phyloP scores from a whole-genome alignment of 1,140 invertebrate genomes.

The Anadara kagoshimensis region DNA sequence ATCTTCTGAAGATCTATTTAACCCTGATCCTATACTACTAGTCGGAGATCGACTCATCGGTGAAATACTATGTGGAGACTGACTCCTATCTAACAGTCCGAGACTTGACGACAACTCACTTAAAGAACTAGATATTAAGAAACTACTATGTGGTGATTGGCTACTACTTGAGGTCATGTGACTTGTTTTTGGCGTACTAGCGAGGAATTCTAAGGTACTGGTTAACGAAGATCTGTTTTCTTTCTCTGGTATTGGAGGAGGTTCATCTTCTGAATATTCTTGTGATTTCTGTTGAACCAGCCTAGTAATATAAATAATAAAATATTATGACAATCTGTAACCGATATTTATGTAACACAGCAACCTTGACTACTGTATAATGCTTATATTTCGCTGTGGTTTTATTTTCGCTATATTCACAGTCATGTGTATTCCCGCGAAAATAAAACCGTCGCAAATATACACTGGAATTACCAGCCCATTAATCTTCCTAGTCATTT shows the following conservation, averaged over 20 bases:
- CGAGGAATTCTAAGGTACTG: conserved; percentile 30
- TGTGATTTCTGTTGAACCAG: conserved; percentile 28
- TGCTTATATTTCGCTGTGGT: too few species aligned
- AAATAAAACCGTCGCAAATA: too few species aligned
- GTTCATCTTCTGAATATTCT: conserved; percentile 66
- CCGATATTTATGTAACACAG: too few species aligned
- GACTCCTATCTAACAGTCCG: conserved; percentile 13
- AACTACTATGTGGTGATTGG: conserved; percentile 42
- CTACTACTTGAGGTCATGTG: conserved; percentile 22
- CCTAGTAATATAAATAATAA: conserved; percentile 16
- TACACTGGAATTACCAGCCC: too few species aligned
- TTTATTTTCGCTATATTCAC: too few species aligned
- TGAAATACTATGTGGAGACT: conserved; percentile 38
- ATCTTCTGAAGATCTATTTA: conserved; percentile 61
- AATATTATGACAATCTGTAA: not conserved
- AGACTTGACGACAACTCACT: conserved; percentile 30
- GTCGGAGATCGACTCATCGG: conserved; percentile 49
- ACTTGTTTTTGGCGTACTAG: conserved; percentile 14
- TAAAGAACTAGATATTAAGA: conserved; percentile 9
- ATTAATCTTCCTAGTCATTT: too few species aligned
- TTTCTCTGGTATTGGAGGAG: conserved; percentile 62
- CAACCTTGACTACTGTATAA: too few species aligned
- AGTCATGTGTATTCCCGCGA: too few species aligned
- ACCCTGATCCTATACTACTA: conserved; percentile 58
- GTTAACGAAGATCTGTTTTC: conserved; percentile 57